Evolutionary conservation across 2,888 invertebrate genomes (phyloP), one percentile per base, ranked within the genome.

Genomic region (Apoda limacodes): DNA sequence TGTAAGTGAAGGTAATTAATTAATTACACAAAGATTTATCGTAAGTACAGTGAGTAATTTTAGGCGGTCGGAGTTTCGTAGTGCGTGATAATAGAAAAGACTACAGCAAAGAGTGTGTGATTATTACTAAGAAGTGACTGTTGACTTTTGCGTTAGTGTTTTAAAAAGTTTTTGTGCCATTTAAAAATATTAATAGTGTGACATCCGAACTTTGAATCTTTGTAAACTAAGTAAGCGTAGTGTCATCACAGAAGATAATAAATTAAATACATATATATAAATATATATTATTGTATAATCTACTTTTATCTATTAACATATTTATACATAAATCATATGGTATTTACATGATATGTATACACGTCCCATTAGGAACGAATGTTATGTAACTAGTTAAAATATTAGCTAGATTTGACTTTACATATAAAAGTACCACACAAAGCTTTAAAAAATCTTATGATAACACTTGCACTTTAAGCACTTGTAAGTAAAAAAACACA

Each of bases 371-470:
- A 78, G 78, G 80, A 74, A 78, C 80, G 70, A 80, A 74, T 75
- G 80, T 80, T 76, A 67, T 66, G 66, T 51, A 65, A 65, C 64
- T 75, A 76, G 74, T 59, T 71, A 72, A 68, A 68, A 55, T 68
- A 55, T 67, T 72, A 75, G 74, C 58, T 75, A 76, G 76, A 68
- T 51, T 63, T 58, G 71, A 71, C 54, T 70, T n/a, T n/a, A n/a
- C n/a, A 72, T 69, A 55, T 65, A 62, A 70, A 62, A 51, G 67
- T 80, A 78, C 76, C 80, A 80, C 80, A 72, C 66, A 66, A 78
- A 80, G 80, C 80, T 80, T 80, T 80, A 80, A 80, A 68, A 78
- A 71, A 74, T 78, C 80, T 80, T 80, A 80, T 80, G 80, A 80
- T 66, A 70, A 74, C 76, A 74, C 72, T 74, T 66, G 76, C 80